Conservation (phyloP, 1,140 invertebrate species). For the Drosophila albomicans region DNA sequence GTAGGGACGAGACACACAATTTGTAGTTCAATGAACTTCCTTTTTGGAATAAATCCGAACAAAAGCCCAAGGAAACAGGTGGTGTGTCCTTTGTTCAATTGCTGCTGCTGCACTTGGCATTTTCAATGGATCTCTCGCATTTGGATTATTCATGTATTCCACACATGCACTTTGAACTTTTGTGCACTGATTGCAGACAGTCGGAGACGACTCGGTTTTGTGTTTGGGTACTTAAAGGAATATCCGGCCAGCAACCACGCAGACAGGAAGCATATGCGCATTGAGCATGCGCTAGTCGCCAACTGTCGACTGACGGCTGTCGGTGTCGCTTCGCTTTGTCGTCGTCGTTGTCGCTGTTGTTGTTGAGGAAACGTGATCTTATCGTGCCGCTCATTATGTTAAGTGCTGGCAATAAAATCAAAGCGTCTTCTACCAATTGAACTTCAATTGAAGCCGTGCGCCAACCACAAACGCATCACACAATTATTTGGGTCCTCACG, state of each 20-base stretch:
- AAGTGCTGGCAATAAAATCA: conserved; percentile 82
- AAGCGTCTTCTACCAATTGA: conserved; percentile 59
- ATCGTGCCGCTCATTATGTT: conserved; percentile 78
- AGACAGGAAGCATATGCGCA: conserved; percentile 78
- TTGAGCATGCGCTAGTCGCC: conserved; percentile 59
- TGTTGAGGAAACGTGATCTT: conserved; percentile 73
- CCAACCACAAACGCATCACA: conserved; percentile 8
- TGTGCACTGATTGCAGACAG: conserved; percentile 68
- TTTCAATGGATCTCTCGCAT: conserved; percentile 47
- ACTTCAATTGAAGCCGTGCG: conserved; percentile 78
- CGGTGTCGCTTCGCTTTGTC: conserved; percentile 11
- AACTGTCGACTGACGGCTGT: conserved; percentile 40
- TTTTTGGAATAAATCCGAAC: conserved; percentile 48
- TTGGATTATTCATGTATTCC: conserved; percentile 43
- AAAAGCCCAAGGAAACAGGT: conserved; percentile 82
- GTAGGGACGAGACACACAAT: conserved; percentile 28
- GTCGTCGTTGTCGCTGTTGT: background rate
- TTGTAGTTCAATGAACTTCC: conserved; percentile 78
- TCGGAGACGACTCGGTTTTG: background rate
- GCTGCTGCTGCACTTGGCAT: conserved; percentile 58
- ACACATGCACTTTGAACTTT: conserved; percentile 76
- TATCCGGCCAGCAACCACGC: conserved; percentile 57
- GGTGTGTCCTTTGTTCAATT: conserved; percentile 72
- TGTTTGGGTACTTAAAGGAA: conserved; percentile 70
- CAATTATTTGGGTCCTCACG: conserved; percentile 47